Evolutionary conservation across 1,140 invertebrate species (phyloP), one percentile per base, ranked within the genome.

Genomic region (Whitmania pigra): DNA sequence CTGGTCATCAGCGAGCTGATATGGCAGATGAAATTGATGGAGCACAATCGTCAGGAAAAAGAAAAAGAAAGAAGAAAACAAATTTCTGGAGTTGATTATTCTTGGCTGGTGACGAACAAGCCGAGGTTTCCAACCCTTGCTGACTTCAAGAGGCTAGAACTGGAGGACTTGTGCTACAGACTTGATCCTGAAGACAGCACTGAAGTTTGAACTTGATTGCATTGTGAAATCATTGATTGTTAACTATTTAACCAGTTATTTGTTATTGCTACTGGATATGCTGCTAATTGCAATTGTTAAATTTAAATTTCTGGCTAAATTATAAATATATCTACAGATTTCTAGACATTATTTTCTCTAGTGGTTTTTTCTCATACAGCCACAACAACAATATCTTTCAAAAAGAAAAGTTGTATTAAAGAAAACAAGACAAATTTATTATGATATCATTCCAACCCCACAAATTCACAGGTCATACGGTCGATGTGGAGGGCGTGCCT

Each of bases 91-190:
- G 57, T 63, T n/a, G 57, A 63, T 63, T 63, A 63, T 63, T 63
- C 57, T 13, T 63, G 57, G 57, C 57, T 63, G 22, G 57, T 63
- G 2, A 63, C 57, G 57, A 63, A n/a, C 29, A 63, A 63, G 29
- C 57, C 57, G 18, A 63, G 29, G 22, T 25, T 63, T 63, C 57
- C 22, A 63, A 63, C 22, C 15, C 22, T 63, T 11, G 22, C 57
- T 63, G 57, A 63, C 22, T 22, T 31, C 11, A 63, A 63, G 57
- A 63, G 29, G 29, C 29, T 63, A 15, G 57, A 63, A n/a, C 15
- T 63, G 57, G 57, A 63, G 20, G 57, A 63, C 11, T 63, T 63
- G 20, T 63, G 57, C 57, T 63, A 63, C 15, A 63, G 57, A 63
- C 57, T 63, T 17, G 57, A 63, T 17, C 57, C 57, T 7, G 57